Base-by-base conservation (phyloP, 2,797 vertebrate genomes). In the Vireo griseus region DNA sequence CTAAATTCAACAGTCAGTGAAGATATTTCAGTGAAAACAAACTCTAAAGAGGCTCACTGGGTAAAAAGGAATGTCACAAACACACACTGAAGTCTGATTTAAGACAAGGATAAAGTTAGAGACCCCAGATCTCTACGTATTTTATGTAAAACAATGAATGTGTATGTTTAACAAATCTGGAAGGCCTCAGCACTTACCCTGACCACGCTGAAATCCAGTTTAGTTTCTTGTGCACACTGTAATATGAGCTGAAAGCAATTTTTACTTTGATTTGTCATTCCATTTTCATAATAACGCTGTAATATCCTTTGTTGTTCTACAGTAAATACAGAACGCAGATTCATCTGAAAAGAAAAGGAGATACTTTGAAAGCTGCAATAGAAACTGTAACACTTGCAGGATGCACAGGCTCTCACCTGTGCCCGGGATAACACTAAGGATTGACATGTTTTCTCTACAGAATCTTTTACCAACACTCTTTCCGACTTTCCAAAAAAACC, bases 231-330 rank as follows among this genome's bases (percentile, higher is more conserved):
- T 94, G 99, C 99, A 98, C 99, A 99, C 96, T 99, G 99, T 95
- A 99, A 98, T 97, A 99, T 99, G 94, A 99, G 98, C 98, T 99
- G 99, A 98, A 99, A 99, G 98, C 99, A 99, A 97, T 99, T 98
- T 98, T 99, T 99, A 98, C 99, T 99, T 97, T 99, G 99, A 98
- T 99, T 99, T 98, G 99, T 99, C 99, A 99, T 99, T 97, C 99
- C 99, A 98, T 98, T 99, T 80, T 99, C 99, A 98, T 99, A 99
- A 98, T 99, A 99, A 94, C 99, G 99, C 96, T 99, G 99, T 94
- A 99, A 98, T 98, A 99, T 99, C 96, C 99, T 98, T 97, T 99
- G 99, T 98, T 99, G 99, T 81, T 99, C 99, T 97, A 98, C 98
- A 86, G 99, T 99, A 98, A 99, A 99, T 96, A 99, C 99, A 95